phyloP scores from a whole-genome alignment of 2,888 invertebrate species.

The Eupithecia tripunctaria region DNA sequence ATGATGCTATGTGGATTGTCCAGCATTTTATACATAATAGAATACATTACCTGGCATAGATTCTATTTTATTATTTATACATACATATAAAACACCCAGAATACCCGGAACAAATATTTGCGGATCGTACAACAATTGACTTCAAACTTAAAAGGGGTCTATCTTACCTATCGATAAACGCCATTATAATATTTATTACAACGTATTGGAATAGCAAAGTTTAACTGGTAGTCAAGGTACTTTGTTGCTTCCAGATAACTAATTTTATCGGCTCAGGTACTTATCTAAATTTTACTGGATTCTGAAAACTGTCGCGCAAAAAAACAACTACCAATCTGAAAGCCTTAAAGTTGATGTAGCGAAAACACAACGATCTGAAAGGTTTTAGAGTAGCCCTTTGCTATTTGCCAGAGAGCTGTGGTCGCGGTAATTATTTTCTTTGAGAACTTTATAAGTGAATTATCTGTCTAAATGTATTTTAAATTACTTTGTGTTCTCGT shows the following conservation, averaged over 20 bases:
- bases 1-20: too few species aligned
- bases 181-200: neutral
- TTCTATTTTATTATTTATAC: too few species aligned
- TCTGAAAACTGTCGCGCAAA: neutral
- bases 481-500: slow-evolving; percentile 27
- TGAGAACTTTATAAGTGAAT: slow-evolving; percentile 41
- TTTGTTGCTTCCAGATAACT: neutral
- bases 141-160: too few species aligned
- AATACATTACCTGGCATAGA: too few species aligned
- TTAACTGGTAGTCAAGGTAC: neutral
- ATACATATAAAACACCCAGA: too few species aligned
- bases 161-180: too few species aligned
- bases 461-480: slow-evolving; percentile 38
- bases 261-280: neutral
- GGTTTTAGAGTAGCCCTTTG: slow-evolving; percentile 31
- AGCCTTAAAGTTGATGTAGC: neutral
- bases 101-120: too few species aligned
- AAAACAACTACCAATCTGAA: neutral
- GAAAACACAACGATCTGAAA: neutral
- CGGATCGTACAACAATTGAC: too few species aligned
- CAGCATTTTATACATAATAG: too few species aligned
- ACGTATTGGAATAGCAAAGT: neutral
- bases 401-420: slow-evolving; percentile 40
- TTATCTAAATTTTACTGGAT: neutral
- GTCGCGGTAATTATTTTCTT: slow-evolving; percentile 48